Base-by-base conservation (phyloP, 2,888 invertebrate genomes). In the Drosophila acutilabella region DNA sequence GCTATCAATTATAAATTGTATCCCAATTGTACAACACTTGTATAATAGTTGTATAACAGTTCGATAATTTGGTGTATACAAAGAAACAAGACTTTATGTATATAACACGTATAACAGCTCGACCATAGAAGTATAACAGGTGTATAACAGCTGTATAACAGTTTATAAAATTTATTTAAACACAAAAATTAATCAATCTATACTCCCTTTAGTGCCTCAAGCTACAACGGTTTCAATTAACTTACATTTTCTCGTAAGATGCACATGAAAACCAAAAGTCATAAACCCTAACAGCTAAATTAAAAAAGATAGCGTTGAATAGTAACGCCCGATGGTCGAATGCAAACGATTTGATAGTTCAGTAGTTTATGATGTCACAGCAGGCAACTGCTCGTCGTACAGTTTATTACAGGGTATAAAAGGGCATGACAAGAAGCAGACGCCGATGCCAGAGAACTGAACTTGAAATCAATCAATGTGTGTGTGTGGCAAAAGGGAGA, bases 391-490 rank as follows among this genome's bases (percentile, higher is more conserved):
- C 10, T 45, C 36, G 40, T 47, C 47, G 3, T 23, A 23, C 41
- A 36, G 30, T 8, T n/a, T 11, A 20, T 8, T 51, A 26, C 67
- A 64, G 71, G 38, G 71, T 70, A 54, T 64, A 14, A 18, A 16
- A 23, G 36, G 14, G 47, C 10, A 5, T 26, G 40, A 64, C 50
- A 57, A 23, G 20, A 33, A 57, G 7, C 44, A 56, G 45, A 67
- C 45, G 38, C 30, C 41, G 38, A 40, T 7, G 14, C 26, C 40
- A 10, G 58, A 33, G 10, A 48, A 33, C 42, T 18, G 10, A 48
- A 40, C 42, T 53, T 40, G 64, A 58, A 74, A 74, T 74, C 74
- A 74, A 74, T 74, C 74, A 69, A 60, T 53, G 74, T 45, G 48
- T 36, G 53, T 30, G n/a, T 18, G 23, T 23, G 23, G 23, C 23